Base-by-base conservation (phyloP, 2,113 vertebrate genomes). In the Glaucidium brasilianum region DNA sequence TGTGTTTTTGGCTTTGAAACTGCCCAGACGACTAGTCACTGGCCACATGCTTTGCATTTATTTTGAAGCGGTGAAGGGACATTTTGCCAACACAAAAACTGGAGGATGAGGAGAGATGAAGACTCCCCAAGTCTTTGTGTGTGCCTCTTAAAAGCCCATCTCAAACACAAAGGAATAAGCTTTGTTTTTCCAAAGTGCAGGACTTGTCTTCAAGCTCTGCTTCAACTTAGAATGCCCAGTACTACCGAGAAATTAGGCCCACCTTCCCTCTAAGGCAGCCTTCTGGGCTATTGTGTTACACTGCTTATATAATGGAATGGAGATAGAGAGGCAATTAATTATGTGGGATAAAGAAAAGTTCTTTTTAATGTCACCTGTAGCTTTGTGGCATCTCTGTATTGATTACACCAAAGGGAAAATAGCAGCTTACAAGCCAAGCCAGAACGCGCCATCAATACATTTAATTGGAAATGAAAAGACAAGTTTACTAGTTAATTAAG, bases 401-500 rank as follows among this genome's bases (percentile, higher is more conserved):
- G 86, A 79, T 85, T 73, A 87, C 69, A 91, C 45, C 73, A 47
- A 85, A 84, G 81, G 32, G 69, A 95, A 95, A 95, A 75, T 0
- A 84, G 68, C 12, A 69, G 80, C 50, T 85, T 72, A 49, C 53
- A 19, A 76, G 30, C 80, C 68, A 60, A 86, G 68, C 27, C 84
- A 83, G 91, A 94, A 87, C 4, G 35, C 35, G 32, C 69, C 0
- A 0, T 75, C 76, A 75, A 37, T 81, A 41, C 1, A 2, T 78
- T 87, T 87, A 85, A 50, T 3, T 90, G 53, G 80, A 87, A 86
- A 67, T n/a, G 49, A 94, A 94, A 93, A 88, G 32, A 43, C 47
- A 52, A 39, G 49, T 84, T 94, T 78, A 20, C 89, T 34, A n/a
- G 69, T 97, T 97, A 94, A 92, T 94, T 95, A 94, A 95, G 58